phyloP scores from a whole-genome alignment of 2,888 invertebrate genomes.

The Onchidella celtica region DNA sequence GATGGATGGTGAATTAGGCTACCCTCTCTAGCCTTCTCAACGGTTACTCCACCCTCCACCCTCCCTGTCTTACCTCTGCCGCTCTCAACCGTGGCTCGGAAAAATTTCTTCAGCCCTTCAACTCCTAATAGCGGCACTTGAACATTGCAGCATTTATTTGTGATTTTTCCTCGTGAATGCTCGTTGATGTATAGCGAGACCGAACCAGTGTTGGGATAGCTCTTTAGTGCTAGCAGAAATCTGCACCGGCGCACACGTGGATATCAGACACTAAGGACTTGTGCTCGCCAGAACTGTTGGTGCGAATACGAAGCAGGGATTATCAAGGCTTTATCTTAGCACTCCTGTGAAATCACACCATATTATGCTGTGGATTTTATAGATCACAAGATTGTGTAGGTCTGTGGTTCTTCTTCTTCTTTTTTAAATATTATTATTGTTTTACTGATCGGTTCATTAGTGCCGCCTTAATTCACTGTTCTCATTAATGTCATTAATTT shows the following conservation, averaged over 20 bases:
- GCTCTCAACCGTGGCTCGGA: constrained; percentile 1
- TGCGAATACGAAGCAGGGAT: too few relatives aligned
- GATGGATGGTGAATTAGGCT: background rate
- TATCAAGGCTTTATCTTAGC: too few relatives aligned
- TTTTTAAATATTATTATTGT: too few relatives aligned
- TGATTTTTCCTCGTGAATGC: background rate
- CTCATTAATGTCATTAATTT: too few relatives aligned
- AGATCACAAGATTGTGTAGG: too few relatives aligned
- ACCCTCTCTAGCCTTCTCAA: constrained; percentile 12
- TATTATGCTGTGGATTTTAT: too few relatives aligned
- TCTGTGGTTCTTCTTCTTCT: too few relatives aligned
- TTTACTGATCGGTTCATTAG: too few relatives aligned
- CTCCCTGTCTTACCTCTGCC: background rate
- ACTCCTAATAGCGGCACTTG: constrained; percentile 27
- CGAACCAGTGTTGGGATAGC: background rate
- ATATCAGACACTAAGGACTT: too few relatives aligned
- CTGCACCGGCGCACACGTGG: background rate
- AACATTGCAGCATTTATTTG: constrained; percentile 17
- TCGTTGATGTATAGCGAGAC: background rate
- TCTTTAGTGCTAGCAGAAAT: background rate
- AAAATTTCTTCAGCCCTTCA: background rate
- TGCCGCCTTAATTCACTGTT: too few relatives aligned
- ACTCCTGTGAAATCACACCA: too few relatives aligned
- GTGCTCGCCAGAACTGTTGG: too few relatives aligned
- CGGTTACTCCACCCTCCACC: background rate